Evolutionary conservation across 2,888 invertebrate species (phyloP).

Genomic region (Drosophila paracracens): DNA sequence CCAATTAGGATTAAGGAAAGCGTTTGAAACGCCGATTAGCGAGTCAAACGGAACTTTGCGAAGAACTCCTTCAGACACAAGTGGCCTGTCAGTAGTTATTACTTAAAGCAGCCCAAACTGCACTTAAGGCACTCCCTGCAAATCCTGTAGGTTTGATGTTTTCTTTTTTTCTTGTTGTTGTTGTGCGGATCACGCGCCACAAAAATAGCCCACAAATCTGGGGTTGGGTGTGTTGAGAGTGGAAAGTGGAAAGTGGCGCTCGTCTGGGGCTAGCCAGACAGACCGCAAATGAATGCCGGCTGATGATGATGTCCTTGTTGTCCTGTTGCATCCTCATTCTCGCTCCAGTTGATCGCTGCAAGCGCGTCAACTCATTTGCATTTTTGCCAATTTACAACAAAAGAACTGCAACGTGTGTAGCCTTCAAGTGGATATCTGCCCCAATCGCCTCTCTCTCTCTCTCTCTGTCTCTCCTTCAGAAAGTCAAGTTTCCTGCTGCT

Average conservation of each 20-base stretch:
- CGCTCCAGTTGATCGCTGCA: slow-evolving; percentile 45
- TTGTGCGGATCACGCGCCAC: slow-evolving; percentile 57
- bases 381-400: slow-evolving; percentile 80
- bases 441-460: neutral
- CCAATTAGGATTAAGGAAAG: slow-evolving; percentile 64
- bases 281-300: slow-evolving; percentile 56
- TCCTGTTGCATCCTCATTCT: slow-evolving; percentile 1
- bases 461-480: neutral
- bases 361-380: slow-evolving; percentile 78
- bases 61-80: slow-evolving; percentile 48
- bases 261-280: slow-evolving; percentile 37
- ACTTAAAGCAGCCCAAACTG: slow-evolving; percentile 29
- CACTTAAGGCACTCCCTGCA: slow-evolving; percentile 15
- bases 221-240: slow-evolving; percentile 15
- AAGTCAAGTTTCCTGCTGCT: slow-evolving; percentile 3
- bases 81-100: slow-evolving; percentile 46
- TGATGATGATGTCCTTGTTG: slow-evolving; percentile 43
- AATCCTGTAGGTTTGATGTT: neutral
- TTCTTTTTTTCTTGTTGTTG: neutral
- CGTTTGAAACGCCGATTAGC: slow-evolving; percentile 48
- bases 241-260: slow-evolving; percentile 4
- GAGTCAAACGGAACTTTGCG: slow-evolving; percentile 21
- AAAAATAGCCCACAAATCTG: slow-evolving; percentile 66
- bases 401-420: slow-evolving; percentile 70
- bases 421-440: slow-evolving; percentile 37